phyloP scores from a whole-genome alignment of 2,797 vertebrate species.

The Semaprochilodus insignis region DNA sequence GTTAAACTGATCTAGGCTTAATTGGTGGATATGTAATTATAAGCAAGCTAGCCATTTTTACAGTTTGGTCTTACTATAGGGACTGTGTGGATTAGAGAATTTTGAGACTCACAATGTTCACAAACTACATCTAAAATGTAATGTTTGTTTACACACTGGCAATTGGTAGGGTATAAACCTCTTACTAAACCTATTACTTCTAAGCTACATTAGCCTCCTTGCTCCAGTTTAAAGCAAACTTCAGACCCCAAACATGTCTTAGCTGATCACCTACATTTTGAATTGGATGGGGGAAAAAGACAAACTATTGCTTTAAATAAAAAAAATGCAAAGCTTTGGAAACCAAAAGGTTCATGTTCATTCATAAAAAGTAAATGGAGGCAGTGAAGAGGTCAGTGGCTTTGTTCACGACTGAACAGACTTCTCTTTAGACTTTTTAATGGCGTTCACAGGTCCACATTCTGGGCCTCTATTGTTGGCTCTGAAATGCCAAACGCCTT shows the following conservation, averaged over 20 bases:
- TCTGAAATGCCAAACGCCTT: conserved; percentile 10
- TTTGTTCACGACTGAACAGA: background rate
- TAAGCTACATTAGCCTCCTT: no score
- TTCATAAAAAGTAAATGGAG: background rate
- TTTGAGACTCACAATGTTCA: no score
- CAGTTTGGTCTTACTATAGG: no score
- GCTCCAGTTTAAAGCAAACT: no score
- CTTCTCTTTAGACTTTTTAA: conserved; percentile 18
- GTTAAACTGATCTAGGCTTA: no score
- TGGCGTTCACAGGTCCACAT: conserved; percentile 16
- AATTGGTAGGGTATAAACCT: no score
- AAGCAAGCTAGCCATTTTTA: no score
- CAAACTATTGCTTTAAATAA: background rate
- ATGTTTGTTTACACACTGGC: no score
- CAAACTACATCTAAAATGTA: no score
- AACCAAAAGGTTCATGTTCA: background rate
- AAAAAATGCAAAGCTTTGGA: background rate
- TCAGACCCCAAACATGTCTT: background rate
- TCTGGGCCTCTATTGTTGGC: conserved; percentile 21
- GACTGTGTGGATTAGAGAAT: no score
- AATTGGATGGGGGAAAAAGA: background rate
- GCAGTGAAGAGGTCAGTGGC: background rate
- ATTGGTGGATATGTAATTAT: no score
- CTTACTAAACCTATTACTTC: no score
- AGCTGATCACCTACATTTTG: background rate